Base-by-base conservation (phyloP, 2,113 vertebrate species). In the Oreochromis spilurus region DNA sequence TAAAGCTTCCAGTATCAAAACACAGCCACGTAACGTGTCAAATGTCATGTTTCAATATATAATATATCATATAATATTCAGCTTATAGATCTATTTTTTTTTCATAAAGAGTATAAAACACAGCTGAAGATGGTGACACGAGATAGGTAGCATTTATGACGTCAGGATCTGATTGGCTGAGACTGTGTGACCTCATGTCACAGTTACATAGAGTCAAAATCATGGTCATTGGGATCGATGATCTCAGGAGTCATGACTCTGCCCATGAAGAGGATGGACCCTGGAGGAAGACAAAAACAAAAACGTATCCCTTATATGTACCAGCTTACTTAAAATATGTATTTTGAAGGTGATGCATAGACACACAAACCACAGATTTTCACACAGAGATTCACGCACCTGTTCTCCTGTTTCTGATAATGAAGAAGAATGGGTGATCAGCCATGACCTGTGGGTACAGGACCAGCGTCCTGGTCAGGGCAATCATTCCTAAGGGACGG, bases 401-500 rank as follows among this genome's bases (percentile, higher is more conserved):
- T 97, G 97, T 98, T 95, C 93, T 98, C 90, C 97, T 97, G 85
- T 97, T 98, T 93, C 98, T 97, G 94, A 99, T 96, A 94, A 99
- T 87, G 87, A 99, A 99, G 94, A 99, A 97, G 95, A 99, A 99
- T 1, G 99, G 99, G 88, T 99, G 99, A 90, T 99, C 99, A 5
- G 98, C 97, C 95, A 99, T 99, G 85, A 99, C 97, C 36, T 99
- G 98, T 31, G 98, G 99, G 84, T 98, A 99, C 88, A 99, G 95
- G 94, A 99, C 98, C 90, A 98, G 95, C 94, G 97, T 99, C 95
- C 98, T 96, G 82, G 98, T 99, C 93, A 98, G 96, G 52, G 98
- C 97, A 54, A 99, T 98, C 97, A 99, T 98, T 92, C 98, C 99
- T 99, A 70, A 4, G 65, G 84, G 60, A 83, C 3, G 10, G 81